phyloP scores from a whole-genome alignment of 1,140 invertebrate species.

The Panagrolaimus sp. region DNA sequence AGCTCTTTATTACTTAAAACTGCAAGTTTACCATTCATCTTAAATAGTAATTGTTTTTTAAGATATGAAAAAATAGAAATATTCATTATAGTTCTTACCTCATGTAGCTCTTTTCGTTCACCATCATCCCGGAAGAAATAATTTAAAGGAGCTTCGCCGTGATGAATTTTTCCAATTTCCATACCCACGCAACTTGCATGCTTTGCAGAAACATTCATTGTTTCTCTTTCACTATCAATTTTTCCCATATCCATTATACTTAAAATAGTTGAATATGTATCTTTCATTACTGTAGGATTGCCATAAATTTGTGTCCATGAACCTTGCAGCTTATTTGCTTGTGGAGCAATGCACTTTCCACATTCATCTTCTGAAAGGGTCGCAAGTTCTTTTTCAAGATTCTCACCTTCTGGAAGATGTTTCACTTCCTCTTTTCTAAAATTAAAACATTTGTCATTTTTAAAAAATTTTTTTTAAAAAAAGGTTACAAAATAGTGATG shows the following conservation, averaged over 20 bases:
- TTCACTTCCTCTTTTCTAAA: neutral
- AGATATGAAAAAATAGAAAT: too few relatives aligned
- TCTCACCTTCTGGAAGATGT: neutral
- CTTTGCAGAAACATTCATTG: neutral
- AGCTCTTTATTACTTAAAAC: neutral
- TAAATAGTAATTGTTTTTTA: too few relatives aligned
- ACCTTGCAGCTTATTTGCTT: neutral
- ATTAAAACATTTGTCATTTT: neutral
- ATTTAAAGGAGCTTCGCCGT: neutral
- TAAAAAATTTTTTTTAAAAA: neutral
- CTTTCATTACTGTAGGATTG: conserved; percentile 15
- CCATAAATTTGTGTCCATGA: conserved; percentile 17
- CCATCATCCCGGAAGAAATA: conserved; percentile 15
- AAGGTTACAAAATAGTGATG: neutral
- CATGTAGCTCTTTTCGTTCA: neutral
- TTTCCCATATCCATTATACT: conserved; percentile 6
- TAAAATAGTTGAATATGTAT: conserved; percentile 8
- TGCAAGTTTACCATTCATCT: neutral
- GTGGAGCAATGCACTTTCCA: neutral
- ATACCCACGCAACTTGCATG: conserved; percentile 5
- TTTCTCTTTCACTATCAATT: neutral
- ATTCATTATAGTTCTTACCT: too few relatives aligned
- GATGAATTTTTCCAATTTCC: neutral
- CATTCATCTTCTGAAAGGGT: conserved; percentile 3
- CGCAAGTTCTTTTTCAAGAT: conserved; percentile 9